Evolutionary conservation across 2,888 invertebrate genomes (phyloP), one percentile per base, ranked within the genome.

Genomic region (Machimus atricapillus): DNA sequence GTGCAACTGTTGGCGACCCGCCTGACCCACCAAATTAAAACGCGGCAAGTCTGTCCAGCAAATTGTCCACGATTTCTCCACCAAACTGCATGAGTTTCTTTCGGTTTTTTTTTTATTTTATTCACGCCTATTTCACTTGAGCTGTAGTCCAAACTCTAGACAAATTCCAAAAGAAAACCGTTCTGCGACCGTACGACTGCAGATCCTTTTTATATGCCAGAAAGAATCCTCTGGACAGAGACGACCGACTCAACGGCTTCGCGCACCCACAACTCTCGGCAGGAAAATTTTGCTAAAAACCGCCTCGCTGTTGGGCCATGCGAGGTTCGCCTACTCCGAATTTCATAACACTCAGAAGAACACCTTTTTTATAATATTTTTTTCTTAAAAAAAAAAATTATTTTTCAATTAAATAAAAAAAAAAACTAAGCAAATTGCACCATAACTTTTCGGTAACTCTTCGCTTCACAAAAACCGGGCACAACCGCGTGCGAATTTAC

Each of bases 201-300:
- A 66, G 66, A 66, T 66, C 23, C 66, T 66, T 66, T 66, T 76
- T 19, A 12, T 46, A 79, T 79, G 79, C 79, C 52, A 79, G 79
- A 79, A 52, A 79, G 46, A 52, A 46, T 46, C 23, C 23, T 31
- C 56, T 40, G 79, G 52, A 46, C 79, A 79, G 79, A 52, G 79
- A 79, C 52, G 52, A 79, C 23, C 16, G 52, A 79, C 27, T 16
- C 52, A 79, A 52, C 23, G 27, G 16, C 27, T 40, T 52, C 79
- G 79, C 52, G 52, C 79, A 79, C 79, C 52, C 79, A 76, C 34
- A 76, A 76, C 37, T 34, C 16, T 76, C 27, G 66, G 12, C 27
- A 23, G 66, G 58, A 58, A 66, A 66, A 66, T 27, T 66, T 66
- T 9, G 27, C 66, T 66, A 66, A 23, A 27, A 66, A 27, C 23